Base-by-base conservation (phyloP, 2,113 vertebrate genomes). In the Scatophagus argus region DNA sequence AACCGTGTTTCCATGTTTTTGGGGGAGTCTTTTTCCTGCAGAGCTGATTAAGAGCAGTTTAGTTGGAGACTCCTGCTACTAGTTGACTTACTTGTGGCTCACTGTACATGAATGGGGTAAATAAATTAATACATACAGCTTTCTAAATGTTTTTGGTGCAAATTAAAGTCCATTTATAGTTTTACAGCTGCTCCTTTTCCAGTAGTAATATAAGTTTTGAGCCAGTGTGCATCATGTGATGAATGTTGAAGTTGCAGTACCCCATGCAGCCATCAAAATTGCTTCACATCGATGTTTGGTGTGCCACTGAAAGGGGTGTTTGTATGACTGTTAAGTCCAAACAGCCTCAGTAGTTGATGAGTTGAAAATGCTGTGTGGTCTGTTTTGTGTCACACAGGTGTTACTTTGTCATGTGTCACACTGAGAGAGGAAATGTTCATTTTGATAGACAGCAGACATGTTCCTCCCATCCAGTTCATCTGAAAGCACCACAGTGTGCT, bases 401-500 rank as follows among this genome's bases (percentile, higher is more conserved):
- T 88, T 89, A 87, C 81, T 84, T 78, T 85, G 88, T 92, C 88
- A 87, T 66, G 77, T 87, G 82, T 91, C 91, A 90, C 77, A 76
- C 79, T 32, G 43, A 73, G 74, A 86, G 55, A 75, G 89, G 79
- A 91, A 91, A 85, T 66, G 61, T 72, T 88, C 73, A 68, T 69
- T 64, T 69, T 91, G 92, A 93, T 68, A 68, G 86, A 88, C 84
- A 74, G 76, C 92, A 93, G 90, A 43, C 76, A 74, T 2, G 13
- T 55, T 64, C 29, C 74, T 49, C 34, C 43, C 44, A 51, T 65
- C 61, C 46, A 67, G 58, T 56, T 72, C 70, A 78, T 85, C 79
- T 60, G 71, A 85, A 86, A 87, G 71, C 77, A 51, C 54, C 81
- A 39, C 72, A 77, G 79, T 81, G 79, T 79, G 77, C 38, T 49